Conservation (phyloP, 2,888 invertebrate species). For the Tetropium fuscum region DNA sequence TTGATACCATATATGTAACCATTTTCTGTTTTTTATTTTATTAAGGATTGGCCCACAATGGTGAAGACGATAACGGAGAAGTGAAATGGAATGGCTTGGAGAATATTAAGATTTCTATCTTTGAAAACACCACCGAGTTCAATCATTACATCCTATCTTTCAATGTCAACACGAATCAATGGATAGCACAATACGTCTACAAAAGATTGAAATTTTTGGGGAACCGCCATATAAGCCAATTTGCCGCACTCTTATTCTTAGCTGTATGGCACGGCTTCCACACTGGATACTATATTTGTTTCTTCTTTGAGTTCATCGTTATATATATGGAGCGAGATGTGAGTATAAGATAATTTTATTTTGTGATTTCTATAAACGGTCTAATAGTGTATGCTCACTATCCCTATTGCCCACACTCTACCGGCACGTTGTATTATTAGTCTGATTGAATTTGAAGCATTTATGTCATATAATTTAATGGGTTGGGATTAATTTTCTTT, state of each 20-base stretch:
- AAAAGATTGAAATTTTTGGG: constrained; percentile 93
- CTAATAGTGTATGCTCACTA: no score
- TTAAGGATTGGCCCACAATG: constrained; percentile 74
- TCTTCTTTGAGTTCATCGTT: constrained; percentile 91
- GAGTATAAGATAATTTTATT: constrained; percentile 55
- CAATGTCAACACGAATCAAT: constrained; percentile 95
- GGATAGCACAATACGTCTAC: constrained; percentile 94
- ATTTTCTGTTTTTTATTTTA: not conserved
- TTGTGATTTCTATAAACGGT: no score
- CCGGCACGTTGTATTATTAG: no score
- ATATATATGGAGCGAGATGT: constrained; percentile 89
- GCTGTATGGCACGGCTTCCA: constrained; percentile 97
- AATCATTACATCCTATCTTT: constrained; percentile 91
- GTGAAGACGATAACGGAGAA: constrained; percentile 73
- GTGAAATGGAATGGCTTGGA: constrained; percentile 88
- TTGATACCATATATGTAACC: no score
- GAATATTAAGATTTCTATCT: constrained; percentile 85
- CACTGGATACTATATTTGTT: constrained; percentile 93
- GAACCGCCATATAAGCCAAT: constrained; percentile 84
- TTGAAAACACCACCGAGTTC: constrained; percentile 87
- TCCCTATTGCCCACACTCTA: no score
- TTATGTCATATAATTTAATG: no score
- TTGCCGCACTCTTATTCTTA: constrained; percentile 84
- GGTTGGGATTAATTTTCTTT: no score
- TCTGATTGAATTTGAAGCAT: no score